Evolutionary conservation across 23 tunicate species (phyloP).

Genomic region (Ascidia mentula): DNA sequence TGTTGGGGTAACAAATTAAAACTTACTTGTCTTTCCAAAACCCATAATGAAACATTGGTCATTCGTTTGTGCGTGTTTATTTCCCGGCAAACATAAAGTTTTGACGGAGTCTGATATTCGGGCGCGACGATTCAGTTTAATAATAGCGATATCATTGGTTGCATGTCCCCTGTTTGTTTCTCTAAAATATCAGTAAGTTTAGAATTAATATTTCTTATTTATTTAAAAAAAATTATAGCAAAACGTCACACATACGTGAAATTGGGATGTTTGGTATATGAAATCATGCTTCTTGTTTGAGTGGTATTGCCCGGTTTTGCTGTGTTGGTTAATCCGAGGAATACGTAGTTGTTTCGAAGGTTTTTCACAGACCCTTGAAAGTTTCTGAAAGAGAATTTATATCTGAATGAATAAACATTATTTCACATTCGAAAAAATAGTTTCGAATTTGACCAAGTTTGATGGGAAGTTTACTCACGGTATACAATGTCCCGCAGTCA

Average conservation of each 20-base stretch:
- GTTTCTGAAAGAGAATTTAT: not conserved
- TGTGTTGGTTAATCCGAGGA: conserved; percentile 29
- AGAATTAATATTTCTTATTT: too few species aligned
- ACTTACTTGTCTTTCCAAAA: conserved; percentile 50
- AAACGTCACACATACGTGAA: conserved; percentile 26
- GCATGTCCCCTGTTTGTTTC: not conserved
- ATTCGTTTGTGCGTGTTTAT: not conserved
- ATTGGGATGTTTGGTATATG: conserved; percentile 25
- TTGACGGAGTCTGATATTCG: conserved; percentile 1
- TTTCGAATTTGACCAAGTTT: not conserved
- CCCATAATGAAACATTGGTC: conserved; percentile 69
- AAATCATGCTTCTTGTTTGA: not conserved
- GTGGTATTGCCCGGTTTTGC: not conserved
- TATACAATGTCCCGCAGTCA: conserved; percentile 93
- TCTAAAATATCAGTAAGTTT: not conserved
- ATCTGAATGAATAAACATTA: not conserved
- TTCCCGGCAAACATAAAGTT: conserved; percentile 39
- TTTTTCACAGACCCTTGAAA: not conserved
- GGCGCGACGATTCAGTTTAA: conserved; percentile 34
- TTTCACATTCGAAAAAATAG: not conserved
- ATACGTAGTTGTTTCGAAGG: conserved; percentile 10
- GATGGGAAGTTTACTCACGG: conserved; percentile 57
- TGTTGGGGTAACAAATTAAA: not conserved
- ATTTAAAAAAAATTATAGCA: too few species aligned
- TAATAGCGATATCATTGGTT: conserved; percentile 61